Evolutionary conservation across 92 coral and sea anemone genomes (phyloP).

Genomic region (Zoanthus solanderi): DNA sequence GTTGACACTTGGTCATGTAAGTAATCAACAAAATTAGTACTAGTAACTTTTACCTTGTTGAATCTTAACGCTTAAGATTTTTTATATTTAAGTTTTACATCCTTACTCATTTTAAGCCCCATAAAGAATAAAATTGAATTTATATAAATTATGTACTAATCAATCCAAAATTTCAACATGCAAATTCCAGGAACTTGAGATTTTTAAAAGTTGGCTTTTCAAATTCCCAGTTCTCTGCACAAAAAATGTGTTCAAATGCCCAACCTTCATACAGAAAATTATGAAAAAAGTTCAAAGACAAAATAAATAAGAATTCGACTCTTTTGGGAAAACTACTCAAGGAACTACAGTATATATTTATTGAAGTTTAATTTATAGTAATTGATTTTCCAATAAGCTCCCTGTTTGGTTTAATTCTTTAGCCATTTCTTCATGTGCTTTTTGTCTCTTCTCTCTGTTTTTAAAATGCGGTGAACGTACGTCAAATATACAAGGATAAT

Average conservation of each 20-base stretch:
- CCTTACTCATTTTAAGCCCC: constrained; percentile 2
- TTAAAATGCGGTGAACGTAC: too few species aligned
- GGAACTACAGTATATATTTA: constrained; percentile 1
- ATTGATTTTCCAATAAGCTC: too few species aligned
- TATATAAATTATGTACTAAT: background rate
- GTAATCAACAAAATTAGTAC: background rate
- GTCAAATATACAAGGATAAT: too few species aligned
- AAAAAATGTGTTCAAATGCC: constrained; percentile 3
- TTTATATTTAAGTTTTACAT: background rate
- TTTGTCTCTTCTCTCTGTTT: too few species aligned
- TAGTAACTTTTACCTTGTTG: background rate
- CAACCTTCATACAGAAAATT: constrained; percentile 7
- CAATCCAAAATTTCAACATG: background rate
- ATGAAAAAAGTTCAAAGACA: background rate
- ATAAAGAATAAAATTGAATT: background rate
- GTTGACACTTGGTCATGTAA: background rate
- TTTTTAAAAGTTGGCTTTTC: too few species aligned
- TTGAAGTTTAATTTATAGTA: background rate
- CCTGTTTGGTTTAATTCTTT: too few species aligned
- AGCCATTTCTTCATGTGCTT: too few species aligned
- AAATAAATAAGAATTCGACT: background rate
- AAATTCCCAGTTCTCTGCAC: constrained; percentile 9
- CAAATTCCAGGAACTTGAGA: constrained; percentile 5
- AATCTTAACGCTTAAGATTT: constrained; percentile 5
- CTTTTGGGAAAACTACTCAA: background rate